Base-by-base conservation (phyloP, 2,797 vertebrate species). In the Chelonia mydas region DNA sequence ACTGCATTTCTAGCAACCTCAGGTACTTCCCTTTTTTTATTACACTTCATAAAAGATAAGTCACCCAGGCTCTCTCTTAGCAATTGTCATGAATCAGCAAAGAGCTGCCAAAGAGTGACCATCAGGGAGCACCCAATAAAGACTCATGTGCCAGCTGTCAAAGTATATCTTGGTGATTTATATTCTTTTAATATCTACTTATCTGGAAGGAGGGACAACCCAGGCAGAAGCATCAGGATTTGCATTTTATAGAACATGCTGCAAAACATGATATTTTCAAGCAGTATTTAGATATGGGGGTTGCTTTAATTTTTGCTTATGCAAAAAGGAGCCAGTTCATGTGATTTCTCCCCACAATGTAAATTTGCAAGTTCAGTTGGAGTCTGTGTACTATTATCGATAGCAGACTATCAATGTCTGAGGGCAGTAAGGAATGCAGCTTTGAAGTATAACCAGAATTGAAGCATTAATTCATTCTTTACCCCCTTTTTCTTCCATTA, bases 11-110 rank as follows among this genome's bases (percentile, higher is more conserved):
- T 96, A 97, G 94, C 95, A 97, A 97, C 97, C 90, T 81, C 96
- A 94, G 97, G 94, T 94, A 95, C 95, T 97, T 92, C 83, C 82
- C 83, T 96, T 97, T 90, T 93, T 97, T 97, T 92, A 97, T 94
- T 90, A 93, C 31, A 74, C 85, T 97, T 93, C 96, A 93, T 97
- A 96, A 96, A 95, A 97, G 94, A 98, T 95, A 97, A 98, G 98
- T 98, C 98, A 98, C 95, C 95, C 96, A 96, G 53, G 87, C 96
- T 97, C 98, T 97, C 96, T 96, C 94, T 97, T 96, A 95, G 95
- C 90, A 97, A 97, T 97, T 96, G 90, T 96, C 93, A 97, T 97
- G 98, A 98, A 98, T 98, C 98, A 98, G 97, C 97, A 97, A 97
- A 98, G 97, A 97, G 87, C 96, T 97, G 96, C 95, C 3, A 8